Evolutionary conservation across 2,888 invertebrate genomes (phyloP).

Genomic region (Agrotis ipsilon): DNA sequence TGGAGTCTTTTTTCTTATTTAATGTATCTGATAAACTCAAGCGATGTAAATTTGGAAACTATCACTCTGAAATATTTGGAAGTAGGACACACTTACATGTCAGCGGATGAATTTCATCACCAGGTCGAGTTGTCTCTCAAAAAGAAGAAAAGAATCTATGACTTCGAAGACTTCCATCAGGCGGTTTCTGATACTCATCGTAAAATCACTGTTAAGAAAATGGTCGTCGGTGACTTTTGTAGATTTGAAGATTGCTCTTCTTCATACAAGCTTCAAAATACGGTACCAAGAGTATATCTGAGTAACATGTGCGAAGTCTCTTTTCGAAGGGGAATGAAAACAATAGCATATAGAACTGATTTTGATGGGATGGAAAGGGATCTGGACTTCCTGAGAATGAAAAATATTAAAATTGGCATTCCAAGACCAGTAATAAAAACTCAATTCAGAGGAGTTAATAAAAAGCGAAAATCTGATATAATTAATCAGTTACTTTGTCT

Average conservation of each 20-base stretch:
- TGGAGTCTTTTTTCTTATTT: slow-evolving; percentile 61
- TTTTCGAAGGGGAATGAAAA: no score
- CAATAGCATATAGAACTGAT: no score
- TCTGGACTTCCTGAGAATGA: no score
- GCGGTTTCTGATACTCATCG: slow-evolving; percentile 57
- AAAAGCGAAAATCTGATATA: no score
- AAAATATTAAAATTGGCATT: no score
- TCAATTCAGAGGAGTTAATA: no score
- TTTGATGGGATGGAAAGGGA: no score
- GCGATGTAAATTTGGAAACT: slow-evolving; percentile 51
- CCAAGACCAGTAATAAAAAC: no score
- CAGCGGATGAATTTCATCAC: slow-evolving; percentile 71
- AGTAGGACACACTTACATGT: no score
- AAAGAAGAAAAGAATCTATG: slow-evolving; percentile 53
- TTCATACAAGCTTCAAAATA: slow-evolving; percentile 52
- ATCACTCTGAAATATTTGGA: slow-evolving; percentile 63
- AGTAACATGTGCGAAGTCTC: no score
- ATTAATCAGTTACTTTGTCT: no score
- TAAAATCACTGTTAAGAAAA: slow-evolving; percentile 54
- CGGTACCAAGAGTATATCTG: no score
- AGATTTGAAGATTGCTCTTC: slow-evolving; percentile 62
- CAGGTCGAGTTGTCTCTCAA: slow-evolving; percentile 67
- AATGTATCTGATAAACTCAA: slow-evolving; percentile 51
- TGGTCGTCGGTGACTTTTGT: slow-evolving; percentile 58
- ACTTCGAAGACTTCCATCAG: slow-evolving; percentile 53